phyloP scores from a whole-genome alignment of 2,797 vertebrate species.

The Naso thynnoides region DNA sequence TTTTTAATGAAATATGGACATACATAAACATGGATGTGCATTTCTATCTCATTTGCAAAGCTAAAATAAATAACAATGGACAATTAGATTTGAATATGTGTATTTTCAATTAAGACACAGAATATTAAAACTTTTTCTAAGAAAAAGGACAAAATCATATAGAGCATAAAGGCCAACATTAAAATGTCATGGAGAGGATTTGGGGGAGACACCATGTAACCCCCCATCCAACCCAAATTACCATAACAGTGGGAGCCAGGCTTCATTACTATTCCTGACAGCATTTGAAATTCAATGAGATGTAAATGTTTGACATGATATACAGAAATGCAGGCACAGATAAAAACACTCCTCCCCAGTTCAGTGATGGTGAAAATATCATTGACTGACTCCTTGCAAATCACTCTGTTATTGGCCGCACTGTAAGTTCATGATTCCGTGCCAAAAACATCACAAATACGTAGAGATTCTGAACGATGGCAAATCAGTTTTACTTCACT shows the following conservation, averaged over 20 bases:
- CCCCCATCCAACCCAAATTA: constrained; percentile 75
- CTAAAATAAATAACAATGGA: neutral
- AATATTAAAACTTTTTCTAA: neutral
- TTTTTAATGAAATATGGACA: neutral
- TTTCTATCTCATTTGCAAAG: neutral
- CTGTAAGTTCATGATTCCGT: constrained; percentile 65
- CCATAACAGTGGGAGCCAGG: constrained; percentile 88
- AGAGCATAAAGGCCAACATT: constrained; percentile 58
- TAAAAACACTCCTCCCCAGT: constrained; percentile 82
- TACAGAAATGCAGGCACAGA: constrained; percentile 82
- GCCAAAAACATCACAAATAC: constrained; percentile 53
- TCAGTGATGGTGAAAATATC: constrained; percentile 86
- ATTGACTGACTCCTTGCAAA: constrained; percentile 80
- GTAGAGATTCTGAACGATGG: constrained; percentile 54
- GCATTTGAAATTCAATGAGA: constrained; percentile 91
- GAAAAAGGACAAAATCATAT: constrained; percentile 10
- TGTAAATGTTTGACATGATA: constrained; percentile 89
- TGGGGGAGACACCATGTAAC: constrained; percentile 70
- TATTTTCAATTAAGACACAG: neutral
- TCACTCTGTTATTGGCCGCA: constrained; percentile 66
- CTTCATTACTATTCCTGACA: constrained; percentile 88
- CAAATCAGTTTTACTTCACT: constrained; percentile 47
- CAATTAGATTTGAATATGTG: neutral
- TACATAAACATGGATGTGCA: neutral
- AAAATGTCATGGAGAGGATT: constrained; percentile 71